These are phyloP conservation scores for Ophraella communa DNA, from an alignment of 2,888 invertebrate genomes.

Conservation along the genomic window DNA sequence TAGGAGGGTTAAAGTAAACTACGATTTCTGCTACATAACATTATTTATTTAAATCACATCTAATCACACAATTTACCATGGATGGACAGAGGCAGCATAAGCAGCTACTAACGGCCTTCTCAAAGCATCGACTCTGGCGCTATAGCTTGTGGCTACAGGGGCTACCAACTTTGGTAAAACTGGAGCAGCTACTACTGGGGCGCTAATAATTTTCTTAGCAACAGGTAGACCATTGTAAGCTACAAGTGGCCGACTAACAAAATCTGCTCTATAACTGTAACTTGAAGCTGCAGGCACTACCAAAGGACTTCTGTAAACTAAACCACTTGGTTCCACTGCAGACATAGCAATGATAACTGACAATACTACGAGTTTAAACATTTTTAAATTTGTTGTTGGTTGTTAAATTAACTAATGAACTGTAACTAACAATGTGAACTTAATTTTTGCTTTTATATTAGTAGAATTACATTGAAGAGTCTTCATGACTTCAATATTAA, in stretches of 20 bases:
- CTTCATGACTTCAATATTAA: neutral
- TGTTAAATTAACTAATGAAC: neutral
- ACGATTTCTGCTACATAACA: too few species aligned
- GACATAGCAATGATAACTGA: neutral
- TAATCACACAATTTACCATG: neutral
- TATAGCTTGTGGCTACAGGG: conserved; percentile 4
- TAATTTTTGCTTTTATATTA: neutral
- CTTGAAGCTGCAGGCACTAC: neutral
- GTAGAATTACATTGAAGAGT: neutral
- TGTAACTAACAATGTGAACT: neutral
- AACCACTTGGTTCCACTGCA: neutral
- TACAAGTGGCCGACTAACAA: neutral
- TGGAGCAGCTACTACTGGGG: neutral
- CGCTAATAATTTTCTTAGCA: neutral
- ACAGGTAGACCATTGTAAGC: neutral
- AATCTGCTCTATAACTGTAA: neutral
- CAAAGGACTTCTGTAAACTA: neutral
- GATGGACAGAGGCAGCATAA: neutral
- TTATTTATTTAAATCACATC: neutral
- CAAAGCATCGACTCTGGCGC: neutral
- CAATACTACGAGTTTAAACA: neutral
- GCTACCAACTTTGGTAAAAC: neutral
- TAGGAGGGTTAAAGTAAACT: too few species aligned
- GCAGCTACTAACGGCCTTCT: neutral
- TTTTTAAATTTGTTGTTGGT: neutral